Percentiles rank a stretch among this genome's conserved stretches.
These are phyloP conservation scores for Magallana angulata DNA, from an alignment of 1,140 invertebrate genomes.

Conservation along the genomic window DNA sequence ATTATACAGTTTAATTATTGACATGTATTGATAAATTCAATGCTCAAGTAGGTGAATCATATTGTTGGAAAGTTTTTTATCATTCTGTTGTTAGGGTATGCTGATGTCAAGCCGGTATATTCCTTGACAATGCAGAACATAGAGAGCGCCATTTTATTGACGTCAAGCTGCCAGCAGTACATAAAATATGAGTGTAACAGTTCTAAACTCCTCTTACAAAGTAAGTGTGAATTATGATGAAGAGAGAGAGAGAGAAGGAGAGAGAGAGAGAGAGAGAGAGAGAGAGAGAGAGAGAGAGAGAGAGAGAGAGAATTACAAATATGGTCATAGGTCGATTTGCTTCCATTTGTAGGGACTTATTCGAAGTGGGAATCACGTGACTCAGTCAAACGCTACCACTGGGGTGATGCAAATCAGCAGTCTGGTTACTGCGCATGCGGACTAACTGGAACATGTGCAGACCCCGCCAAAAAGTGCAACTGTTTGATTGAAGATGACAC, in stretches of 20 bases:
- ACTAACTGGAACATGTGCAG: not conserved
- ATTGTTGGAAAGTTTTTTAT: no score
- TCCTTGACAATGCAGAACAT: not conserved
- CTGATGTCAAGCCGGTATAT: not conserved
- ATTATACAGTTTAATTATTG: no score
- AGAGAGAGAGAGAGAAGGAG: no score
- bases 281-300: not conserved
- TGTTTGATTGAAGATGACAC: not conserved
- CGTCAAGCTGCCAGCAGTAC: slow-evolving; percentile 5
- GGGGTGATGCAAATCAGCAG: slow-evolving; percentile 5
- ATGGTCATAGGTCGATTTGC: no score
- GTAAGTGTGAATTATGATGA: not conserved
- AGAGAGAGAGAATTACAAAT: not conserved
- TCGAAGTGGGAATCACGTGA: slow-evolving; percentile 17
- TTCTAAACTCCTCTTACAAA: not conserved
- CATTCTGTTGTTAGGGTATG: not conserved
- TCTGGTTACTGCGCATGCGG: not conserved
- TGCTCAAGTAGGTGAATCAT: no score
- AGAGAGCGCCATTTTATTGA: not conserved
- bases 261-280: not conserved
- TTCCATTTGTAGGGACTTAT: not conserved
- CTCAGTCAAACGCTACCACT: not conserved
- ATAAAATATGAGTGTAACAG: slow-evolving; percentile 4
- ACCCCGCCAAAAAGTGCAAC: slow-evolving; percentile 11
- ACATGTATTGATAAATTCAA: no score